Conservation (phyloP, 1,140 invertebrate species). For the Caerostris extrusa region DNA sequence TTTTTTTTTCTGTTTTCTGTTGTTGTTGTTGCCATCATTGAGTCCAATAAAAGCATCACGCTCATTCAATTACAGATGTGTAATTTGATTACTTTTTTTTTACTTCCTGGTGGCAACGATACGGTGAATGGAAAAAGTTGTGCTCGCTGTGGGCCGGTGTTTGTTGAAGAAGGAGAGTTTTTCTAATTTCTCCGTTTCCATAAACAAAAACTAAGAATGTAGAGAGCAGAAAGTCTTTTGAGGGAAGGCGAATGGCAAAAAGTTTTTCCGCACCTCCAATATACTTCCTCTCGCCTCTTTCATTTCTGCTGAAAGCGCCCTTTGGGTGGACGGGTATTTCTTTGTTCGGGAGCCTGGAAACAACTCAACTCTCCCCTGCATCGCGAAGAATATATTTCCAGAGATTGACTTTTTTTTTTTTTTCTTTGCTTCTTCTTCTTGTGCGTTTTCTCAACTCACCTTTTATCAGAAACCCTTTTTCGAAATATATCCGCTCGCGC, state of each 20-base stretch:
- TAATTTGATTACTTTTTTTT: neutral
- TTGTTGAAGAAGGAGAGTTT: neutral
- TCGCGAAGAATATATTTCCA: constrained; percentile 9
- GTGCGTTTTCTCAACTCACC: neutral
- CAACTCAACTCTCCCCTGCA: constrained; percentile 35
- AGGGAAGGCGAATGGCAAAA: constrained; percentile 45
- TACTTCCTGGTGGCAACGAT: neutral
- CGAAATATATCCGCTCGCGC: constrained; percentile 45
- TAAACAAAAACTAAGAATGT: constrained; percentile 21
- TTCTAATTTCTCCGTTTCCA: constrained; percentile 48
- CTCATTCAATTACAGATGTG: neutral
- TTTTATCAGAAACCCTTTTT: constrained; percentile 21
- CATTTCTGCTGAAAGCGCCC: constrained; percentile 38
- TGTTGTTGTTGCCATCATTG: neutral
- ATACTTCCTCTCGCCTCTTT: constrained; percentile 34
- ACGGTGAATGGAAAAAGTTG: too few relatives aligned
- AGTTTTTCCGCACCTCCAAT: constrained; percentile 61
- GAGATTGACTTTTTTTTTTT: neutral
- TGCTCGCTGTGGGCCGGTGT: too few relatives aligned
- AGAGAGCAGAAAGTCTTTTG: neutral
- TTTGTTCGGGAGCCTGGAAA: constrained; percentile 58
- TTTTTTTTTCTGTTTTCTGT: too few relatives aligned
- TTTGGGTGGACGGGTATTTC: constrained; percentile 47
- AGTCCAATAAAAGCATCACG: neutral
- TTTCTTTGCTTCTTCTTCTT: neutral